Base-by-base conservation (phyloP, 1,140 invertebrate species). In the Rhopalosiphum maidis region DNA sequence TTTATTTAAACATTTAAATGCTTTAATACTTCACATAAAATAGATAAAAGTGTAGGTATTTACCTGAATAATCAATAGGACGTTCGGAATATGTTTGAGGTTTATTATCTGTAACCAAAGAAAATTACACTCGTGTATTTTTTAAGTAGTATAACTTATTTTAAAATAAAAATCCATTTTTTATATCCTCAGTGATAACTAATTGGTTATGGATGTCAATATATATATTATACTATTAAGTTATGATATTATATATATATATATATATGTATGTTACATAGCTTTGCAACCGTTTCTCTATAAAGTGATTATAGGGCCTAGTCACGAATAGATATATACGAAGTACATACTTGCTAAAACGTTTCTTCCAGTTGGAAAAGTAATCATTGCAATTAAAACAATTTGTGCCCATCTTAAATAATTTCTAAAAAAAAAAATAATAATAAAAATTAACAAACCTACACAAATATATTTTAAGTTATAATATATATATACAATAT, bases 341-440 rank as follows among this genome's bases (percentile, higher is more conserved):
- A 41, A 54, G 18, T 8, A 68, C 89, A n/a, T 90, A 90, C 89
- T 68, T 68, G 37, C 54, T 18, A 37, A 90, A 90, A n/a, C 25
- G 8, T 90, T 35, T 43, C 90, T n/a, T 93, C 46, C 30, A 93
- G 55, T 77, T 30, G 54, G 48, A 43, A 93, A 43, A 8, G 93
- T 54, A 43, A 94, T 35, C 43, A 48, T 83, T 51, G 43, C 46
- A 83, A 83, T 48, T 51, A 92, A 92, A 83, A 83, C 23, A 7
- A 92, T 92, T 92, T 83, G 90, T 48, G 35, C 51, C 90, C 90
- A 92, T 51, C 68, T 92, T 83, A 83, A 82, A 6, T 82, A 51
- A 7, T 82, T 37, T 83, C 90, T 92, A 37, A 48, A 82, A 91
- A 43, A 91, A 55, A 86, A 37, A 82, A n/a, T 2, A 51, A 51